Evolutionary conservation across 2,113 vertebrate genomes (phyloP).

Genomic region (Pipra filicauda): DNA sequence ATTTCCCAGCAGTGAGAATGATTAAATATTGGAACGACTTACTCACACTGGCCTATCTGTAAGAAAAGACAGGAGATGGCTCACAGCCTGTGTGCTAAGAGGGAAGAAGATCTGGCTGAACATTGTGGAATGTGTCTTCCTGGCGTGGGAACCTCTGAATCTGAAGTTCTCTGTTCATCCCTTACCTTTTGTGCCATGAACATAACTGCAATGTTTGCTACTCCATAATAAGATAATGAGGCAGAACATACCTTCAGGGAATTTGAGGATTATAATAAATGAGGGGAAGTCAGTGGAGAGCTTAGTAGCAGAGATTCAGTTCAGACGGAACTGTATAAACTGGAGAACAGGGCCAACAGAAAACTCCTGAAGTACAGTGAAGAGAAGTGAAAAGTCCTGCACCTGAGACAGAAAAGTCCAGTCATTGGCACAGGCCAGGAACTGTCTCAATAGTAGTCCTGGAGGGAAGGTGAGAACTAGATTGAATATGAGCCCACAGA

Average conservation of each 20-base stretch:
- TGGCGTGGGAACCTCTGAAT: neutral
- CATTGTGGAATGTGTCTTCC: constrained; percentile 2
- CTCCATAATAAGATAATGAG: neutral
- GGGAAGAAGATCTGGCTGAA: constrained; percentile 41
- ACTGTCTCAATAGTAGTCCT: neutral
- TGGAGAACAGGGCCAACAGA: neutral
- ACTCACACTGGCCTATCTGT: constrained; percentile 24
- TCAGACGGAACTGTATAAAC: neutral
- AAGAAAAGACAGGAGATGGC: constrained; percentile 25
- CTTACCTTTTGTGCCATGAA: neutral
- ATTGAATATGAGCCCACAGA: neutral
- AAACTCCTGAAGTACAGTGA: neutral
- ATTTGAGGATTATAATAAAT: neutral
- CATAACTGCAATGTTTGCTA: neutral
- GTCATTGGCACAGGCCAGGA: neutral
- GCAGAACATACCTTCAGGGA: neutral
- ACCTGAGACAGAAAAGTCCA: neutral
- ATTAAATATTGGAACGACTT: constrained; percentile 29
- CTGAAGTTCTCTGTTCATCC: neutral
- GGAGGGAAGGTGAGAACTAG: neutral
- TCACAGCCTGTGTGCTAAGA: neutral
- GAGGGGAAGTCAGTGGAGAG: neutral
- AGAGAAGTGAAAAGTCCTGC: neutral
- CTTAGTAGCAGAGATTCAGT: neutral
- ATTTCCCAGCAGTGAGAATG: constrained; percentile 32